Percentiles rank a stretch among this genome's conserved stretches.
These are phyloP conservation scores for Chromis chromis DNA, from an alignment of 2,797 vertebrate genomes.

Conservation along the genomic window DNA sequence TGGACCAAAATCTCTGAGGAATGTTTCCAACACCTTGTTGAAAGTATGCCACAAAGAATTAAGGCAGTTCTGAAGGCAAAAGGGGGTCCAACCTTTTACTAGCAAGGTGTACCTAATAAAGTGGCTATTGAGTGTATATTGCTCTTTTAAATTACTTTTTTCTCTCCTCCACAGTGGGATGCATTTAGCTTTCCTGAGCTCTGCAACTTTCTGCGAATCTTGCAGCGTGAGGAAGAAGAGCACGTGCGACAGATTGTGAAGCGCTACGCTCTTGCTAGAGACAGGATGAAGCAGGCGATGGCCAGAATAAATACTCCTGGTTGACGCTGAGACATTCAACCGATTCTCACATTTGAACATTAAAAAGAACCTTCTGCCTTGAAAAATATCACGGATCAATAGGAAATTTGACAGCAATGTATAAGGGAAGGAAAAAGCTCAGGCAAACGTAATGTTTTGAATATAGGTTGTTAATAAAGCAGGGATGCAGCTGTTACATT, in stretches of 20 bases:
- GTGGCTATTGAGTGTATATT: too few relatives aligned
- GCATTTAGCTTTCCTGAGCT: slow-evolving; percentile 95
- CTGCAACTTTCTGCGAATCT: slow-evolving; percentile 94
- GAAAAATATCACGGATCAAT: slow-evolving; percentile 5
- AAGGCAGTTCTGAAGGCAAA: too few relatives aligned
- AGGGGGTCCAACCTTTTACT: too few relatives aligned
- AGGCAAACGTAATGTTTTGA: slow-evolving; percentile 9
- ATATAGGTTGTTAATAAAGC: slow-evolving; percentile 25
- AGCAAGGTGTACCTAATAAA: too few relatives aligned
- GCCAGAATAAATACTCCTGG: slow-evolving; percentile 84
- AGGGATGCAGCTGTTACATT: slow-evolving; percentile 31
- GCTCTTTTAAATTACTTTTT: slow-evolving; percentile 1
- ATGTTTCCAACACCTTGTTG: too few relatives aligned
- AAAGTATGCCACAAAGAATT: too few relatives aligned
- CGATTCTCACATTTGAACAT: slow-evolving; percentile 1
- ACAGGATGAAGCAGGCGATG: slow-evolving; percentile 90
- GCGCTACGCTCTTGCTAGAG: slow-evolving; percentile 90
- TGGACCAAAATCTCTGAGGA: too few relatives aligned
- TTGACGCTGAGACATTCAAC: slow-evolving; percentile 73
- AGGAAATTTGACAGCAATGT: neutral
- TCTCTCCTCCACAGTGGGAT: slow-evolving; percentile 88
- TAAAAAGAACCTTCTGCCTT: slow-evolving; percentile 11
- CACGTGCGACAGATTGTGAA: slow-evolving; percentile 91
- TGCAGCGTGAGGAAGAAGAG: slow-evolving; percentile 95
- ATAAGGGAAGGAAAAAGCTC: slow-evolving; percentile 49